These are phyloP conservation scores for Formica selysi DNA, from an alignment of 1,140 invertebrate species.

Conservation along the genomic window DNA sequence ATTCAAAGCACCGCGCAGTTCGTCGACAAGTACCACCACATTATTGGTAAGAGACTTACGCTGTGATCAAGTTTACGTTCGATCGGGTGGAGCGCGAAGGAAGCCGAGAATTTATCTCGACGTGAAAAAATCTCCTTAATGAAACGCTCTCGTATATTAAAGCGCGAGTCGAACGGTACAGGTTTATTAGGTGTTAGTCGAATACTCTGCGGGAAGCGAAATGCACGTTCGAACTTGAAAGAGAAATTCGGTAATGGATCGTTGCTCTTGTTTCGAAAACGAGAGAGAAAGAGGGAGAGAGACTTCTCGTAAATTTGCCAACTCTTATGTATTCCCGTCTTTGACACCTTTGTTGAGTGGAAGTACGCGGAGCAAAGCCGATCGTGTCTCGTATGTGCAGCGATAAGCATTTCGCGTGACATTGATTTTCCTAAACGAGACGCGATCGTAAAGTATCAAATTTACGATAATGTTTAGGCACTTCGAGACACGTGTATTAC, in stretches of 20 bases:
- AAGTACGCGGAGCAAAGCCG: conserved; percentile 45
- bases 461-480: conserved; percentile 10
- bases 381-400: conserved; percentile 36
- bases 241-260: conserved; percentile 6
- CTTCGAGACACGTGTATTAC: conserved; percentile 17
- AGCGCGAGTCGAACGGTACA: background rate
- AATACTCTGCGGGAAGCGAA: background rate
- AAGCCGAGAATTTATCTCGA: background rate
- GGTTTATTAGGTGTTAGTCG: too few relatives aligned
- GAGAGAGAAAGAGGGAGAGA: background rate
- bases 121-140: background rate
- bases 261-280: background rate
- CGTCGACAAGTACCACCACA: conserved; percentile 85
- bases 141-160: background rate
- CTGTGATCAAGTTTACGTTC: background rate
- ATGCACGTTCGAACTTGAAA: background rate
- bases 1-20: conserved; percentile 86
- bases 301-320: conserved; percentile 58
- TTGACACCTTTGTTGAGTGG: conserved; percentile 55
- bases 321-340: conserved; percentile 51
- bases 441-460: conserved; percentile 22
- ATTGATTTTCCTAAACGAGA: conserved; percentile 24
- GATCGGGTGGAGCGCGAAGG: background rate
- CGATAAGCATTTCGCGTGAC: background rate
- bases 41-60: conserved; percentile 79